These are phyloP conservation scores for Microplitis mediator DNA, from an alignment of 1,140 invertebrate species.

Conservation along the genomic window DNA sequence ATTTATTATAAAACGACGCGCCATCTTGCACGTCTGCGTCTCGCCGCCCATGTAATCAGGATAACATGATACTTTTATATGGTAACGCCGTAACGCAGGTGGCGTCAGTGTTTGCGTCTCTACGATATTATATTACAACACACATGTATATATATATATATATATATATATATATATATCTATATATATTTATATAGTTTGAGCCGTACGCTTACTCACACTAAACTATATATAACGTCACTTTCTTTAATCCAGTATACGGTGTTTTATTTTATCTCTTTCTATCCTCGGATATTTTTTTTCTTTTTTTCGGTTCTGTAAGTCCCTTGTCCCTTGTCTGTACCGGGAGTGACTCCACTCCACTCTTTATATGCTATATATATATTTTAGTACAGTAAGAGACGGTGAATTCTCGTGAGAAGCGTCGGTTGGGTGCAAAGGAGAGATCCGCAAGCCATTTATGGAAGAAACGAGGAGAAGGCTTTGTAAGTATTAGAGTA, in stretches of 20 bases:
- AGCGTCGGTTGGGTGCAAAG: conserved; percentile 3
- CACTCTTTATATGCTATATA: not conserved
- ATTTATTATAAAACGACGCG: conserved; percentile 33
- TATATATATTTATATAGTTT: too few species aligned
- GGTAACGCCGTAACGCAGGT: not conserved
- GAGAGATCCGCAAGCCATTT: conserved; percentile 41
- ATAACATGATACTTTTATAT: conserved; percentile 32
- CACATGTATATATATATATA: too few species aligned
- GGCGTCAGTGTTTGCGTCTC: not conserved
- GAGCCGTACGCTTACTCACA: too few species aligned
- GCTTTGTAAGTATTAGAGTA: conserved; percentile 42
- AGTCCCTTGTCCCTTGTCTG: not conserved
- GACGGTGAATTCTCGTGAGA: not conserved
- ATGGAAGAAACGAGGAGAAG: conserved; percentile 60
- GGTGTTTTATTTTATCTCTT: not conserved
- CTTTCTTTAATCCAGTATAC: too few species aligned
- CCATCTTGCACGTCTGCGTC: conserved; percentile 62
- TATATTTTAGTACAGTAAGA: not conserved
- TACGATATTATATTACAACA: too few species aligned
- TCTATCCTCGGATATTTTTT: not conserved
- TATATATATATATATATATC: too few species aligned
- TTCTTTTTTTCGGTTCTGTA: not conserved
- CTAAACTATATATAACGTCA: too few species aligned
- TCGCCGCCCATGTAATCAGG: conserved; percentile 52
- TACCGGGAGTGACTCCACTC: too few species aligned